phyloP scores from a whole-genome alignment of 2,888 invertebrate genomes.

The Synergus japonicus region DNA sequence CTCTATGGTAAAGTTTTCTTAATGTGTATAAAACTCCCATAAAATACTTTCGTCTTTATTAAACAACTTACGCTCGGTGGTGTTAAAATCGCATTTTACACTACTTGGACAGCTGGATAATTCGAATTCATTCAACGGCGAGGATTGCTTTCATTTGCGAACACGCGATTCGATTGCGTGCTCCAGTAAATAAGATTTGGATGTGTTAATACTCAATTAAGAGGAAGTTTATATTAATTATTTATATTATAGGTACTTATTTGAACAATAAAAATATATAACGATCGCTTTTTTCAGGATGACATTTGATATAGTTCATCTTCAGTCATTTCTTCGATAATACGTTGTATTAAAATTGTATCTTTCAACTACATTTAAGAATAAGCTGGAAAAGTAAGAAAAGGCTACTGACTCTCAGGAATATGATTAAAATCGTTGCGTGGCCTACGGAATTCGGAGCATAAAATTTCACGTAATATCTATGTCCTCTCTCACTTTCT shows the following conservation, averaged over 20 bases:
- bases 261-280: background rate
- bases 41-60: background rate
- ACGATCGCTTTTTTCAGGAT: too few relatives aligned
- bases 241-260: background rate
- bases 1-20: background rate
- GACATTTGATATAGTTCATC: too few relatives aligned
- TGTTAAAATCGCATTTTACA: slow-evolving; percentile 24
- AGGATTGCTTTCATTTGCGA: slow-evolving; percentile 26
- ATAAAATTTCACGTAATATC: slow-evolving; percentile 62
- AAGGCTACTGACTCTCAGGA: background rate
- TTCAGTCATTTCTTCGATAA: too few relatives aligned
- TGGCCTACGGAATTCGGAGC: slow-evolving; percentile 56
- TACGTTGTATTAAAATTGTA: background rate
- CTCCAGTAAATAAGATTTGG: background rate
- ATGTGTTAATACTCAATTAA: slow-evolving; percentile 33
- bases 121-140: slow-evolving; percentile 16
- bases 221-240: background rate
- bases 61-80: background rate
- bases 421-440: slow-evolving; percentile 27
- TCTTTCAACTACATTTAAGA: background rate
- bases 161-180: slow-evolving; percentile 28
- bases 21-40: background rate
- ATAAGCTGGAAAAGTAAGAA: background rate
- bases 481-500: slow-evolving; percentile 49
- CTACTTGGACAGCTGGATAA: slow-evolving; percentile 10